Percentiles rank a stretch among this genome's conserved stretches.
Evolutionary conservation across 2,888 invertebrate genomes (phyloP).

Genomic region (Diaprepes abbreviatus): DNA sequence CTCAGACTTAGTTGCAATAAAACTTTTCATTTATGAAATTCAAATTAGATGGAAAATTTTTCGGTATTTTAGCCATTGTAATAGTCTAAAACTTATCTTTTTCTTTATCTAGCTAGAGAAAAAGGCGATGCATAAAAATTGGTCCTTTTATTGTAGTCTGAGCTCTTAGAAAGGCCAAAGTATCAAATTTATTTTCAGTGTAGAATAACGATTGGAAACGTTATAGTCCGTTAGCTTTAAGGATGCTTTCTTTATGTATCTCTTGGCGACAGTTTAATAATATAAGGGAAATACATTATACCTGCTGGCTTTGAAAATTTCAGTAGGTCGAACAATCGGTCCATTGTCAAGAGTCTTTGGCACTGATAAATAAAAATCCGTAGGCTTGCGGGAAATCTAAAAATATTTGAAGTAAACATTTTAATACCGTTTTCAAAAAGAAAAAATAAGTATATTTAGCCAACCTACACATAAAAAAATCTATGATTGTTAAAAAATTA

Average conservation of each 20-base stretch:
- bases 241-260: constrained; percentile 11
- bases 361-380: background rate
- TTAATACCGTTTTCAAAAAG: no score
- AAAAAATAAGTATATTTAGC: no score
- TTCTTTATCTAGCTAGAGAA: constrained; percentile 4
- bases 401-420: no score
- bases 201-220: constrained; percentile 27
- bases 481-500: no score
- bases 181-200: constrained; percentile 30
- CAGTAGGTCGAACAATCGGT: background rate
- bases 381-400: no score
- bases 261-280: constrained; percentile 10
- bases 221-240: constrained; percentile 25
- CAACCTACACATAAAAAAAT: no score
- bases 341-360: background rate
- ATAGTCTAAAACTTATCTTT: constrained; percentile 16
- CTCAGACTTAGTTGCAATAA: background rate
- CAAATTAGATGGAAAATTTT: constrained; percentile 9
- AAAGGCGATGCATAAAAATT: constrained; percentile 29
- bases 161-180: constrained; percentile 25
- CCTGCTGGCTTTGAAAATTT: background rate
- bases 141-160: constrained; percentile 26
- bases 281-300: background rate
- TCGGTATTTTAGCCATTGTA: constrained; percentile 5
- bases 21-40: constrained; percentile 4